Evolutionary conservation across 2,113 vertebrate genomes (phyloP).

Genomic region (Syrrhaptes paradoxus): DNA sequence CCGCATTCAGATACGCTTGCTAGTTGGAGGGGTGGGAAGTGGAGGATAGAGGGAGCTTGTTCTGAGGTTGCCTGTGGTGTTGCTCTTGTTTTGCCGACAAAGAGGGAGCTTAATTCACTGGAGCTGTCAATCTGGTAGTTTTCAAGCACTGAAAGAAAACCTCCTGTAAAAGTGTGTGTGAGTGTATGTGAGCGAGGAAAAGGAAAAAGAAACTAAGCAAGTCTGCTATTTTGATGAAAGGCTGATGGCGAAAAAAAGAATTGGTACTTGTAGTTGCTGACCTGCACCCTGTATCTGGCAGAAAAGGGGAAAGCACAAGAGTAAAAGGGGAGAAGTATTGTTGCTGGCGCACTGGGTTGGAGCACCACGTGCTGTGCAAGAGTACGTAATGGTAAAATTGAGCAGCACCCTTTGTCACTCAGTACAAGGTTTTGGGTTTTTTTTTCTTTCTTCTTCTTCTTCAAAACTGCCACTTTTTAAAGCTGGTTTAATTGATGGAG

Average conservation of each 20-base stretch:
- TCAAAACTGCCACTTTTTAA: not conserved
- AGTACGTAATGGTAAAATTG: not conserved
- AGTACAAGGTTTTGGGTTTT: not conserved
- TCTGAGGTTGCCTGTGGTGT: conserved; percentile 51
- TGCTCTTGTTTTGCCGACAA: conserved; percentile 43
- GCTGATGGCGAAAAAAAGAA: not conserved
- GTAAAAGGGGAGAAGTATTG: not conserved
- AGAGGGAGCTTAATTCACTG: conserved; percentile 44
- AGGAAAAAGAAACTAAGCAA: not conserved
- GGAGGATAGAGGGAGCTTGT: conserved; percentile 13
- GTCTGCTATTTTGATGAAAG: not conserved
- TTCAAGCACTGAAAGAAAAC: conserved; percentile 24
- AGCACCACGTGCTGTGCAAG: not conserved
- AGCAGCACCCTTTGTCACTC: not conserved
- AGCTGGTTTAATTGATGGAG: not conserved
- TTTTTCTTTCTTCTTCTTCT: not conserved
- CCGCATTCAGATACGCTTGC: not conserved
- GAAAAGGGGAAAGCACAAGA: not conserved
- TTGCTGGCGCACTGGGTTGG: not conserved
- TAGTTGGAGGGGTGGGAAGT: not conserved
- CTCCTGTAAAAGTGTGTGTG: not conserved
- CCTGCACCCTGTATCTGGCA: not conserved
- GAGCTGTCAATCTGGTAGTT: conserved; percentile 42
- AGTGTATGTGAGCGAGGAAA: not conserved
- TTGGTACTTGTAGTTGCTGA: not conserved